These are phyloP conservation scores for Calosoma granatense DNA, from an alignment of 1,140 invertebrate genomes.

Conservation along the genomic window DNA sequence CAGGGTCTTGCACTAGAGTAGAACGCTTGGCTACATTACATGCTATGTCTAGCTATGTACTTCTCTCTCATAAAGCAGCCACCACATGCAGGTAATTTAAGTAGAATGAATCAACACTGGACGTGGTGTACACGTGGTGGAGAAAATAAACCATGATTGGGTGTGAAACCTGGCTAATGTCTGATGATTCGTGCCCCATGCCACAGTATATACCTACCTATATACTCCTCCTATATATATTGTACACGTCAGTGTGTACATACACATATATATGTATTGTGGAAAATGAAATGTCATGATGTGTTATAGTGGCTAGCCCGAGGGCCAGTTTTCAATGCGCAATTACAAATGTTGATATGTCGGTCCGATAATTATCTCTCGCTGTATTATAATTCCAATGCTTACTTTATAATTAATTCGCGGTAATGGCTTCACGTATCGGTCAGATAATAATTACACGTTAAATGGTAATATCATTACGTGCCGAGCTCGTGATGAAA, in stretches of 20 bases:
- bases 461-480: neutral
- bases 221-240: too few relatives aligned
- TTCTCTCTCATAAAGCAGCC: too few relatives aligned
- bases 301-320: neutral
- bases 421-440: slow-evolving; percentile 4
- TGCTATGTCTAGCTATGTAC: too few relatives aligned
- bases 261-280: too few relatives aligned
- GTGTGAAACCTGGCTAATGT: neutral
- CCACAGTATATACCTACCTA: neutral
- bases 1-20: too few relatives aligned
- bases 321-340: neutral
- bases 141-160: neutral
- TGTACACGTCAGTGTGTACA: too few relatives aligned
- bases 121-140: neutral
- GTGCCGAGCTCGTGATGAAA: too few relatives aligned
- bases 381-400: slow-evolving; percentile 8
- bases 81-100: neutral
- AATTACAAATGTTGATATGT: slow-evolving; percentile 8
- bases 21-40: too few relatives aligned
- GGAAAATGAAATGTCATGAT: neutral
- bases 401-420: slow-evolving; percentile 9
- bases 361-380: slow-evolving; percentile 5
- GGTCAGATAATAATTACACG: slow-evolving; percentile 5
- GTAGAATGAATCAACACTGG: neutral
- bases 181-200: neutral